Conservation (phyloP, 2,113 vertebrate species). For the Corythaeola cristata region DNA sequence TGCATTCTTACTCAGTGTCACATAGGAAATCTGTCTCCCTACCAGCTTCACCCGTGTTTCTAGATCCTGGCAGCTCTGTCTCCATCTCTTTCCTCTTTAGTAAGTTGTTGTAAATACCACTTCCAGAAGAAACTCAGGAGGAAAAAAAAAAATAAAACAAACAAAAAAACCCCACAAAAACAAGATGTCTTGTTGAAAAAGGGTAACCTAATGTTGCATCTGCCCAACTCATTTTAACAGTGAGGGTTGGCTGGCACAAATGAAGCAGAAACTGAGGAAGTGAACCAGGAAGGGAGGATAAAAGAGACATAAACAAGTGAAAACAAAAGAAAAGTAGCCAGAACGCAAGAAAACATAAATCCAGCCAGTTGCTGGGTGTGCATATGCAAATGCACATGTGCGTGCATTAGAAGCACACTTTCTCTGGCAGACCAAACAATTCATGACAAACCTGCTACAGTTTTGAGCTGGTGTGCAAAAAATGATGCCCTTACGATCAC, state of each 20-base stretch:
- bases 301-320: not conserved
- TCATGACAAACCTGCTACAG: not conserved
- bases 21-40: not conserved
- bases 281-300: not conserved
- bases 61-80: not conserved
- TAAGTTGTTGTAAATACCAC: not conserved
- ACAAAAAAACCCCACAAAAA: not conserved
- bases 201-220: not conserved
- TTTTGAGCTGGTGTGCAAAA: not conserved
- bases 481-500: not conserved
- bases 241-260: not conserved
- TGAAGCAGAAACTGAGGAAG: not conserved
- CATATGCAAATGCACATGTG: not conserved
- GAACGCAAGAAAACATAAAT: not conserved
- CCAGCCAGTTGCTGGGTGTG: rapidly evolving
- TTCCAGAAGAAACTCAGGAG: not conserved
- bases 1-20: not conserved
- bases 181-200: not conserved
- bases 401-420: not conserved
- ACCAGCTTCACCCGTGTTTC: not conserved
- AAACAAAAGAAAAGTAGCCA: not conserved
- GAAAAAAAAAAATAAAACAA: too few relatives aligned
- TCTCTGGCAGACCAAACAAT: not conserved
- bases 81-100: not conserved
- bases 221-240: not conserved